These are phyloP conservation scores for Oopsacas minuta DNA, from an alignment of 37 sponge, comb jelly and placozoan genomes.

Conservation along the genomic window DNA sequence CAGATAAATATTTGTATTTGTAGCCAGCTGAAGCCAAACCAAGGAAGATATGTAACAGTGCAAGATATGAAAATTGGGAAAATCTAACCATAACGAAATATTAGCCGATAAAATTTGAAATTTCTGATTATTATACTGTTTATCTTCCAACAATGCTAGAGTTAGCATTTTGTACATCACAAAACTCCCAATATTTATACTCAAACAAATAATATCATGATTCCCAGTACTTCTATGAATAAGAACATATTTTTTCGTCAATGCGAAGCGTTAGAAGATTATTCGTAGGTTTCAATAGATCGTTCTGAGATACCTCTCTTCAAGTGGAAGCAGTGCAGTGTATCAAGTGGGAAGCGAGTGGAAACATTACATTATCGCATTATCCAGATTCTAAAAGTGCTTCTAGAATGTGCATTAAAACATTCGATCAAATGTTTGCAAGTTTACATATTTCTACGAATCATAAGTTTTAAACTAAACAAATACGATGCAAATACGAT, in stretches of 20 bases:
- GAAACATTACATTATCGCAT: constrained; percentile 2
- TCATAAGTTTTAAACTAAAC: no score
- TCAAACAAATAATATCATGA: neutral
- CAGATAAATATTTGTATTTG: neutral
- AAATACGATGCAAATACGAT: no score
- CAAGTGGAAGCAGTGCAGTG: neutral
- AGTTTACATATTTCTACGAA: no score
- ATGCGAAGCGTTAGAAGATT: neutral
- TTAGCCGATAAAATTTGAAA: neutral
- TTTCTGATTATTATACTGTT: neutral
- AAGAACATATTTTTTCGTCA: neutral
- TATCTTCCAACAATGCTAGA: neutral
- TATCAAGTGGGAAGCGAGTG: constrained; percentile 1
- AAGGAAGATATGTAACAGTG: neutral
- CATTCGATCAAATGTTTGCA: no score
- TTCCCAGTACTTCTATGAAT: neutral
- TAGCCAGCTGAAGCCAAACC: neutral
- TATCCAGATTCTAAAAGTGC: no score
- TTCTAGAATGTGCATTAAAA: no score
- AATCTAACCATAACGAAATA: neutral
- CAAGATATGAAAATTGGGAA: neutral
- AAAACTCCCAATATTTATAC: neutral
- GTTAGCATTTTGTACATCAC: neutral
- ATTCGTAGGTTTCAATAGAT: neutral
- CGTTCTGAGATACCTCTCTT: neutral